phyloP scores from a whole-genome alignment of 2,888 invertebrate genomes.

The Drosophila kuntzei region DNA sequence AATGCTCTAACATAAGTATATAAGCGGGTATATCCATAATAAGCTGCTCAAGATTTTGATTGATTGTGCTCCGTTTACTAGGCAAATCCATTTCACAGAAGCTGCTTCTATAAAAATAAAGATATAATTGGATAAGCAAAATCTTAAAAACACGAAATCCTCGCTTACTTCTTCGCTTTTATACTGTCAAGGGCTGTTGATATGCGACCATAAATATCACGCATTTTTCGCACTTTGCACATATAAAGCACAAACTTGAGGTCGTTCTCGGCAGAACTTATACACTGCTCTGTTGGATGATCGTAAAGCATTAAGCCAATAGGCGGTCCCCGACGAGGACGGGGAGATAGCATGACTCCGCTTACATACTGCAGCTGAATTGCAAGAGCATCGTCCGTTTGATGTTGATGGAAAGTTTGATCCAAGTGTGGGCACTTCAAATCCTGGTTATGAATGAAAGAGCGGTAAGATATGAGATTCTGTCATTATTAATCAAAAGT shows the following conservation, averaged over 20 bases:
- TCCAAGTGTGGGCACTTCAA: constrained; percentile 82
- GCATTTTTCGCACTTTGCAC: constrained; percentile 84
- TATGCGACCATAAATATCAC: constrained; percentile 84
- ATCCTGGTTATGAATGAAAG: constrained; percentile 53
- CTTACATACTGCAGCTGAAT: constrained; percentile 68
- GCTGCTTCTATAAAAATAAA: constrained; percentile 85
- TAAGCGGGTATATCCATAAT: constrained; percentile 89
- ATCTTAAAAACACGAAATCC: background rate
- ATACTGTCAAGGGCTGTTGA: constrained; percentile 81
- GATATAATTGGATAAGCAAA: background rate
- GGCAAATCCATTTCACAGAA: constrained; percentile 88
- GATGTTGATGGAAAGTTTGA: constrained; percentile 71
- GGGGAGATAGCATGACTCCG: constrained; percentile 57
- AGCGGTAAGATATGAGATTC: background rate
- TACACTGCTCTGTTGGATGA: constrained; percentile 70
- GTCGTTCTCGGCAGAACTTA: constrained; percentile 80
- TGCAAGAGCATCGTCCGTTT: constrained; percentile 68
- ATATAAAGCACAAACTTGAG: constrained; percentile 84
- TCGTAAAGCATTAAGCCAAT: constrained; percentile 72
- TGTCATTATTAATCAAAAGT: background rate
- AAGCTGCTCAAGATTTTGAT: constrained; percentile 88
- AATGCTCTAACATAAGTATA: constrained; percentile 88
- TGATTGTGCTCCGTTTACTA: constrained; percentile 88
- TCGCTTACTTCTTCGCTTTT: constrained; percentile 80
- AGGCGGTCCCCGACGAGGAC: constrained; percentile 73